phyloP scores from a whole-genome alignment of 2,113 vertebrate genomes.

The Panurus biarmicus region DNA sequence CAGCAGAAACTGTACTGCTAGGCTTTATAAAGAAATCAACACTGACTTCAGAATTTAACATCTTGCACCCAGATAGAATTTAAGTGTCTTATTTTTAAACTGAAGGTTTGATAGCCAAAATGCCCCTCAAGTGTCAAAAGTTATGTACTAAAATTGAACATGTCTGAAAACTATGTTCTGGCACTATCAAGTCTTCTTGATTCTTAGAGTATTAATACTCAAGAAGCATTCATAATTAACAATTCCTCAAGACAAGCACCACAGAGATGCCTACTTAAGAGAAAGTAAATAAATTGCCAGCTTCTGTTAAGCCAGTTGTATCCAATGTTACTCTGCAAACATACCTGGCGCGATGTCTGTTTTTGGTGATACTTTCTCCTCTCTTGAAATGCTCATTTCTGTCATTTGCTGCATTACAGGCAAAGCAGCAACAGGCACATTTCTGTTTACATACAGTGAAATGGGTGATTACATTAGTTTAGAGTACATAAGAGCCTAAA shows the following conservation, averaged over 20 bases:
- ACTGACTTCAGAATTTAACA: neutral
- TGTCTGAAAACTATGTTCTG: neutral
- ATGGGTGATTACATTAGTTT: slow-evolving; percentile 30
- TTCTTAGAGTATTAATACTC: neutral
- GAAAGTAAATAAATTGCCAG: neutral
- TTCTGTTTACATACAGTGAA: slow-evolving; percentile 76
- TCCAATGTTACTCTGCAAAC: slow-evolving; percentile 14
- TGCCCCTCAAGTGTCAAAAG: neutral
- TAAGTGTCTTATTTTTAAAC: neutral
- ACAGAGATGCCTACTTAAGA: neutral
- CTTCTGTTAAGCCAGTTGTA: neutral
- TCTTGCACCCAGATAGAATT: neutral
- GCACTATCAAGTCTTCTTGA: neutral
- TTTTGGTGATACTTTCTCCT: slow-evolving; percentile 80
- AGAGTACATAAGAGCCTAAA: neutral
- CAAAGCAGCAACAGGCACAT: slow-evolving; percentile 82
- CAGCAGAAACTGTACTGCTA: neutral
- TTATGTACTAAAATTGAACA: neutral
- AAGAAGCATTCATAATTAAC: neutral
- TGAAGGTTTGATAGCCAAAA: neutral
- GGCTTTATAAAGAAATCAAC: neutral
- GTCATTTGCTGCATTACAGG: slow-evolving; percentile 98
- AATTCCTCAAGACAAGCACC: neutral
- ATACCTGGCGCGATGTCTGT: slow-evolving; percentile 87
- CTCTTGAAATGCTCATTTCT: slow-evolving; percentile 97